These are phyloP conservation scores for Phengaris arion DNA, from an alignment of 2,888 invertebrate species.

Conservation along the genomic window DNA sequence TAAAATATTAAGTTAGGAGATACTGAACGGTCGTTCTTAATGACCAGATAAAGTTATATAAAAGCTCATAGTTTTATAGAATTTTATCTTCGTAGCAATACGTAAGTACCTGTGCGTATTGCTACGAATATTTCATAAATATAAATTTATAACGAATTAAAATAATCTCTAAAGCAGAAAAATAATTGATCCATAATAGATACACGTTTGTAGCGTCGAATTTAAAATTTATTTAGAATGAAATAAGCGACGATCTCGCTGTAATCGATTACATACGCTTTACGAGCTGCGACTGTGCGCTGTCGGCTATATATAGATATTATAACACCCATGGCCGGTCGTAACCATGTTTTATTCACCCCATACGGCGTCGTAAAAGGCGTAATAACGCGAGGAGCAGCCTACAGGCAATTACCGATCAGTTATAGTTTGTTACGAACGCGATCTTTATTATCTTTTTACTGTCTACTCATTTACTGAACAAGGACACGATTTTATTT, in stretches of 20 bases:
- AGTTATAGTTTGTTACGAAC: slow-evolving; percentile 80
- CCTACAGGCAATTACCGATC: slow-evolving; percentile 79
- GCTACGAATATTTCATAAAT: no score
- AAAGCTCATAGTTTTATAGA: neutral
- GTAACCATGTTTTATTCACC: slow-evolving; percentile 80
- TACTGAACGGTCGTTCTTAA: neutral
- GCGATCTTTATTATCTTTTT: slow-evolving; percentile 79
- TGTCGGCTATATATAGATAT: slow-evolving; percentile 49
- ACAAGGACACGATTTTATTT: slow-evolving; percentile 56
- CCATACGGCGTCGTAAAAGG: slow-evolving; percentile 80
- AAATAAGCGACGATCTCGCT: neutral
- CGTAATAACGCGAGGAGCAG: slow-evolving; percentile 79
- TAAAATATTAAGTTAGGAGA: slow-evolving; percentile 12
- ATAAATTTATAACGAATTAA: no score
- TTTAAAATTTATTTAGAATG: neutral
- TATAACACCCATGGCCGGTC: slow-evolving; percentile 76
- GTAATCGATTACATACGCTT: slow-evolving; percentile 2
- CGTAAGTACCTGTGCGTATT: no score
- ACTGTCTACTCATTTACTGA: slow-evolving; percentile 76
- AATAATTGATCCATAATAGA: neutral
- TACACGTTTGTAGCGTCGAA: neutral
- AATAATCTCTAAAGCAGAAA: neutral
- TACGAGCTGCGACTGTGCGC: slow-evolving; percentile 8
- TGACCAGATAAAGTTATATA: neutral
- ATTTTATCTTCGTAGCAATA: no score